These are phyloP conservation scores for Aphrophora alni DNA, from an alignment of 2,888 invertebrate species.

Conservation along the genomic window DNA sequence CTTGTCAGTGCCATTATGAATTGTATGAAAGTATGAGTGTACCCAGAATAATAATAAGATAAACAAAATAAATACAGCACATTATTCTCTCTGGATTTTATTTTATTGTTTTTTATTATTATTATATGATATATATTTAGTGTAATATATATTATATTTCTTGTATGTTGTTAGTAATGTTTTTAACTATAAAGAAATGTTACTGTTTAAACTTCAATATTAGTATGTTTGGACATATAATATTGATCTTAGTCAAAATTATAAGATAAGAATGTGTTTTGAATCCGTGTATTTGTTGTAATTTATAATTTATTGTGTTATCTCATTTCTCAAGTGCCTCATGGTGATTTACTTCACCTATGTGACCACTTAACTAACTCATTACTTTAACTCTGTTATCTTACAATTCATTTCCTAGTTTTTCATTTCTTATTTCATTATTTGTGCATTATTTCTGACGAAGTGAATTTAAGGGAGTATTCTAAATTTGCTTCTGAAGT, in stretches of 20 bases:
- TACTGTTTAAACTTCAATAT: background rate
- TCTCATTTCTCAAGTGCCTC: constrained; percentile 35
- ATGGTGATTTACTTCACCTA: background rate
- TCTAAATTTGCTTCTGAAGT: too few relatives aligned
- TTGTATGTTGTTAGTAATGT: background rate
- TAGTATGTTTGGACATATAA: too few relatives aligned
- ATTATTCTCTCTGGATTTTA: background rate
- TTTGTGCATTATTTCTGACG: too few relatives aligned
- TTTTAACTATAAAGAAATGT: background rate
- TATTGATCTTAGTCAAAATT: background rate
- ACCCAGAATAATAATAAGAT: background rate
- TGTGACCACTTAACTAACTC: background rate
- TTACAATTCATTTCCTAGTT: background rate
- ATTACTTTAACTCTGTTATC: background rate
- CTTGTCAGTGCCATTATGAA: background rate
- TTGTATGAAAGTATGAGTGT: background rate
- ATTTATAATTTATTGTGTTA: background rate
- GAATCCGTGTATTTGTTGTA: background rate
- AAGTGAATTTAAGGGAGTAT: too few relatives aligned
- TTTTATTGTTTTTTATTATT: background rate
- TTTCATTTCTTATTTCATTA: too few relatives aligned
- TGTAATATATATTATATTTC: background rate
- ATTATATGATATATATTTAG: too few relatives aligned
- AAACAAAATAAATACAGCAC: background rate
- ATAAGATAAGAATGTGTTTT: background rate